These are phyloP conservation scores for Pitangus sulphuratus DNA, from an alignment of 2,797 vertebrate genomes.

Conservation along the genomic window DNA sequence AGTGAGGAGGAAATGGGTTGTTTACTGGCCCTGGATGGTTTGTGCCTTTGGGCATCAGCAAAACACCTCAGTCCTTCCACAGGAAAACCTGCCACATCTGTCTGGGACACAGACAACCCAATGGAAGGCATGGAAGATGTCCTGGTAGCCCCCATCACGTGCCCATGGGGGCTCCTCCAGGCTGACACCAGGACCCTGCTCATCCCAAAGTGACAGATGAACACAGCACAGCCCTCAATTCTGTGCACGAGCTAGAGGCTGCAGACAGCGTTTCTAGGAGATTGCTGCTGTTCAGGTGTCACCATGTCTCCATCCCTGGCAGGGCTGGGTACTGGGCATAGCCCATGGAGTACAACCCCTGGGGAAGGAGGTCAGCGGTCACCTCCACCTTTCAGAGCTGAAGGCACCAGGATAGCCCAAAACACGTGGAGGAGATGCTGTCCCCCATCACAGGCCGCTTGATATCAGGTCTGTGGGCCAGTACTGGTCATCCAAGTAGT, in stretches of 20 bases:
- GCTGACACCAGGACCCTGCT: background rate
- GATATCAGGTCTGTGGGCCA: constrained; percentile 84
- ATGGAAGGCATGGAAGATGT: rapidly evolving
- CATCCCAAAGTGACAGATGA: background rate
- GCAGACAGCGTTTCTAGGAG: background rate
- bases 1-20: background rate
- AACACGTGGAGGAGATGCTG: rapidly evolving
- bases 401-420: background rate
- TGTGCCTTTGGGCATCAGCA: background rate
- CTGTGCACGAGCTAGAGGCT: background rate
- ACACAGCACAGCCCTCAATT: background rate
- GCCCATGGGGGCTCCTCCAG: background rate
- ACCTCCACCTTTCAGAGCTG: background rate
- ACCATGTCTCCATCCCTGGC: background rate
- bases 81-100: background rate
- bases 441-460: constrained; percentile 55
- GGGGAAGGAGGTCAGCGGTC: background rate
- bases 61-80: background rate
- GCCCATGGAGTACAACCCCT: background rate
- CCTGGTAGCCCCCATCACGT: rapidly evolving
- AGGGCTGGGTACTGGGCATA: background rate
- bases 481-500: constrained; percentile 92
- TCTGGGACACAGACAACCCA: background rate
- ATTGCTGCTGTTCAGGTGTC: background rate
- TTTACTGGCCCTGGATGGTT: background rate